A percentile compares a stretch with the other conserved stretches of the same genome.
Conservation (phyloP, 1,140 invertebrate genomes). For the Bombus ignitus region DNA sequence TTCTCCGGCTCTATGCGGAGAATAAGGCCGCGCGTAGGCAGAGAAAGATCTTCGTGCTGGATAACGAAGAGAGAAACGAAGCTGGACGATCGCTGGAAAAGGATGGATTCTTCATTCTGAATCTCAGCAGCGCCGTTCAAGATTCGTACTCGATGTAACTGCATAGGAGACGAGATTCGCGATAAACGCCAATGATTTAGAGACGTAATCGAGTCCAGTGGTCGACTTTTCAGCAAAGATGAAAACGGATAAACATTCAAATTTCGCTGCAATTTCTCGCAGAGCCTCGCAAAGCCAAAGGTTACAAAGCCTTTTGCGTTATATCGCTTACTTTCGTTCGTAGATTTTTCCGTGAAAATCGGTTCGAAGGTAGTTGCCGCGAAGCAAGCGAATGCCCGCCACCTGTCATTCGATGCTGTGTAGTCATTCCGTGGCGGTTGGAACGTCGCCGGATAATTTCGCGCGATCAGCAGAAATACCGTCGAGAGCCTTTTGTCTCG, state of each 20-base stretch:
- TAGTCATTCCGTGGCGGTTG: neutral
- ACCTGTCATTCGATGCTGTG: neutral
- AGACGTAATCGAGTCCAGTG: slow-evolving; percentile 2
- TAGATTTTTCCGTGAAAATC: neutral
- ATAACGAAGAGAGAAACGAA: slow-evolving; percentile 27
- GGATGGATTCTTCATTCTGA: slow-evolving; percentile 36
- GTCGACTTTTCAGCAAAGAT: slow-evolving; percentile 19
- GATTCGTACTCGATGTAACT: slow-evolving; percentile 18
- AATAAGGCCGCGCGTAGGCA: slow-evolving; percentile 79
- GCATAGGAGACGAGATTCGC: slow-evolving; percentile 11
- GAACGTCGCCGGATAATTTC: neutral
- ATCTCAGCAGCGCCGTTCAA: slow-evolving; percentile 12
- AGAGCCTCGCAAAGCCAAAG: no score
- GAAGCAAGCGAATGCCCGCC: neutral
- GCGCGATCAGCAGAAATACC: slow-evolving; percentile 42
- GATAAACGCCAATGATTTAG: slow-evolving; percentile 25
- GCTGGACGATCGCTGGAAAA: neutral
- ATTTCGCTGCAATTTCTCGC: neutral
- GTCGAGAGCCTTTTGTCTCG: slow-evolving; percentile 45
- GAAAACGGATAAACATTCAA: neutral
- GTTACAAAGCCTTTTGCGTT: no score
- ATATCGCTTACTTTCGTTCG: fast-evolving
- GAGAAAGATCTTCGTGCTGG: slow-evolving; percentile 57
- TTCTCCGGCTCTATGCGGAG: slow-evolving; percentile 70
- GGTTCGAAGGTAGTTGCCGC: neutral